Evolutionary conservation across 2,888 invertebrate genomes (phyloP).

Genomic region (Mythimna albipuncta): DNA sequence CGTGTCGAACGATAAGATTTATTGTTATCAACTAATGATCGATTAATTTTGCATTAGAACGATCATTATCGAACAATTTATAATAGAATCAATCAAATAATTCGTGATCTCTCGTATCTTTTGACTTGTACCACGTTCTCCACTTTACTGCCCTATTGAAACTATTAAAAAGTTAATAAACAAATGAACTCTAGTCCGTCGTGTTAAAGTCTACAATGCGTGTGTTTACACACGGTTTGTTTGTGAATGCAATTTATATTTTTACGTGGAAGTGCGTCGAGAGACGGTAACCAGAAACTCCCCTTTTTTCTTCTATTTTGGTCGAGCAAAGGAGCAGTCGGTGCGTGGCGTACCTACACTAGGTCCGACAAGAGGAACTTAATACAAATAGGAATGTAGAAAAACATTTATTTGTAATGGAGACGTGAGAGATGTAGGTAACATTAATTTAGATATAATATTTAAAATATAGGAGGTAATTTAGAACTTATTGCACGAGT

Average conservation of each 20-base stretch:
- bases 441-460: not conserved
- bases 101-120: conserved; percentile 16
- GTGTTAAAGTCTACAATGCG: conserved; percentile 35
- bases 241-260: conserved; percentile 60
- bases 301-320: conserved; percentile 63
- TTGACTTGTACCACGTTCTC: conserved; percentile 42
- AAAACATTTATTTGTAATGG: not conserved
- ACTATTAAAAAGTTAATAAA: conserved; percentile 44
- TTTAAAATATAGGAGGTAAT: too few relatives aligned
- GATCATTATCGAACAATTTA: not conserved
- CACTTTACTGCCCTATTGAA: conserved; percentile 61
- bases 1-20: conserved; percentile 23
- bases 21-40: conserved; percentile 36
- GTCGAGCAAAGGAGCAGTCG: conserved; percentile 39
- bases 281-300: conserved; percentile 70
- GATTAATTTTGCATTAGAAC: conserved; percentile 22
- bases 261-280: conserved; percentile 56
- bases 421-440: too few relatives aligned
- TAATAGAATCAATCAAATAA: not conserved
- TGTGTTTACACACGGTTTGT: conserved; percentile 24
- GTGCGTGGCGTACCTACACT: not conserved
- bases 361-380: not conserved
- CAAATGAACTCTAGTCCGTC: conserved; percentile 41
- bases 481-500: too few relatives aligned
- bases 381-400: not conserved